Percentiles rank a stretch among this genome's conserved stretches.
phyloP scores from a whole-genome alignment of 1,140 invertebrate species.

The Sinella curviseta region DNA sequence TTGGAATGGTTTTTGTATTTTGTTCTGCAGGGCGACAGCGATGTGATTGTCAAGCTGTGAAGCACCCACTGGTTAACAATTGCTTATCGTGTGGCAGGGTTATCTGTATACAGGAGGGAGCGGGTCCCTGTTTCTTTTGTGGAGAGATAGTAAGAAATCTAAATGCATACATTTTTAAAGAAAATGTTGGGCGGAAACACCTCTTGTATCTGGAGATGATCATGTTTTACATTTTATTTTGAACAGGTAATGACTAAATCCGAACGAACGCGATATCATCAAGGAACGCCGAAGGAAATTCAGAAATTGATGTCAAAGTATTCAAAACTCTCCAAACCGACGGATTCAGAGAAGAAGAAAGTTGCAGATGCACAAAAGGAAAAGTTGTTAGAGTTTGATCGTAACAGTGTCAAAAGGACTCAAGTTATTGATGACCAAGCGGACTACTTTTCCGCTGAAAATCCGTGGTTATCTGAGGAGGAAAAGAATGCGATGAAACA shows the following conservation, averaged over 20 bases:
- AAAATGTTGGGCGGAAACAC: not conserved
- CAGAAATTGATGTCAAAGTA: constrained; percentile 43
- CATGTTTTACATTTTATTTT: too few species aligned
- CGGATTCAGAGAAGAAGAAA: constrained; percentile 55
- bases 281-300: constrained; percentile 41
- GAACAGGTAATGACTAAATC: constrained; percentile 65
- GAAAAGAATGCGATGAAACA: constrained; percentile 70
- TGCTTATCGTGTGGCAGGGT: constrained; percentile 91
- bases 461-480: constrained; percentile 74
- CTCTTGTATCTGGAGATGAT: not conserved
- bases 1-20: too few species aligned
- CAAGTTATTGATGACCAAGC: constrained; percentile 91
- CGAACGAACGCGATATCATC: constrained; percentile 54
- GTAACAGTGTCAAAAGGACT: constrained; percentile 79
- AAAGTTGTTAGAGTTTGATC: constrained; percentile 81
- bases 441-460: constrained; percentile 84
- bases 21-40: constrained; percentile 65
- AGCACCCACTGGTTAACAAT: constrained; percentile 89
- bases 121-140: constrained; percentile 91
- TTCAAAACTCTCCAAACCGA: constrained; percentile 34
- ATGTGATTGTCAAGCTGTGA: constrained; percentile 90
- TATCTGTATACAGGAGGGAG: constrained; percentile 93
- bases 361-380: constrained; percentile 78
- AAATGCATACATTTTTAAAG: not conserved
- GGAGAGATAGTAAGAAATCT: constrained; percentile 66